Evolutionary conservation across 2,888 invertebrate genomes (phyloP).

Genomic region (Agonopterix subpropinquella): DNA sequence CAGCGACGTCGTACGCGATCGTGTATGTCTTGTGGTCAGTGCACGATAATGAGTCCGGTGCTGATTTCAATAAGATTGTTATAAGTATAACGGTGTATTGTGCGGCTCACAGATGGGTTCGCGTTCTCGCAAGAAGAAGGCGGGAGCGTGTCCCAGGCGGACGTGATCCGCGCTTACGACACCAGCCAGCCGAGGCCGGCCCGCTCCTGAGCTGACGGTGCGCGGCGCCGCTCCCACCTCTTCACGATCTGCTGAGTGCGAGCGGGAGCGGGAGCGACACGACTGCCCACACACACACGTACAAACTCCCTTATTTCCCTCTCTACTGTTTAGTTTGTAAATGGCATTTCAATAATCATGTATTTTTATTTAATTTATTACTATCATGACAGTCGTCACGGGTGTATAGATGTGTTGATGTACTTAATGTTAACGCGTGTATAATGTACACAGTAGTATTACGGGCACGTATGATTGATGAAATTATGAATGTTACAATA

Average conservation of each 20-base stretch:
- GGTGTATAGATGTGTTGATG: no score
- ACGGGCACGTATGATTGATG: no score
- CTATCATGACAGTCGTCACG: no score
- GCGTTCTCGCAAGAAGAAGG: conserved; percentile 99
- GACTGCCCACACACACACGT: not conserved
- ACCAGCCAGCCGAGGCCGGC: conserved; percentile 90
- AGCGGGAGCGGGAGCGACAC: not conserved
- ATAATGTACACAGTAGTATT: no score
- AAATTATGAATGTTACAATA: no score
- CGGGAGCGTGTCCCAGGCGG: conserved; percentile 94
- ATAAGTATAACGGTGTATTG: conserved; percentile 2
- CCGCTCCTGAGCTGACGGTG: conserved; percentile 75
- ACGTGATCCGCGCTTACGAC: conserved; percentile 97
- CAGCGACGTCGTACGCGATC: not conserved
- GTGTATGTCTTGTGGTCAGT: not conserved
- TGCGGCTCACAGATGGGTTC: conserved; percentile 87
- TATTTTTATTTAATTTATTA: no score
- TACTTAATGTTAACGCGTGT: no score
- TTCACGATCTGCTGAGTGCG: conserved; percentile 13
- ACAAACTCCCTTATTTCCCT: not conserved
- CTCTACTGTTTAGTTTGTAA: no score
- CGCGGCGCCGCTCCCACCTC: conserved; percentile 11
- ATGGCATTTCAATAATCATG: no score
- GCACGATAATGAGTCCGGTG: not conserved
- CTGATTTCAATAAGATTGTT: no score